Evolutionary conservation across 1,140 invertebrate genomes (phyloP).

Genomic region (Microplitis demolitor): DNA sequence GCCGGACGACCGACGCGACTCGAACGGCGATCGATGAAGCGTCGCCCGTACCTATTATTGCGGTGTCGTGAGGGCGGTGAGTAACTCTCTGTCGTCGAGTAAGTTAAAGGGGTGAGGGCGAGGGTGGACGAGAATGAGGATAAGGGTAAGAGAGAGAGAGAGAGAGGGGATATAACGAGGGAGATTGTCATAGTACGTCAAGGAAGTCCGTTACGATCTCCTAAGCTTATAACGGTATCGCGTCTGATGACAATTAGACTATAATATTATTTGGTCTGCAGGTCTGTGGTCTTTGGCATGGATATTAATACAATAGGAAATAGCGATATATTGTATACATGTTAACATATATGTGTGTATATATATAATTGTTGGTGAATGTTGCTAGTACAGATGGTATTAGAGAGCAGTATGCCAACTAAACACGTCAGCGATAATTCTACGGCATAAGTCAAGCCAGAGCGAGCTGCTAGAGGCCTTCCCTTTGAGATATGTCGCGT

Average conservation of each 20-base stretch:
- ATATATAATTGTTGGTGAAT: neutral
- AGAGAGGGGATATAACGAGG: too few species aligned
- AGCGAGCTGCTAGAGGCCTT: neutral
- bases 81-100: conserved; percentile 46
- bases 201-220: too few species aligned
- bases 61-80: conserved; percentile 38
- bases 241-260: too few species aligned
- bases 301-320: neutral
- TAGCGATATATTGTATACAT: neutral
- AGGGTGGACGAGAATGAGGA: too few species aligned
- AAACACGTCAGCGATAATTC: conserved; percentile 26
- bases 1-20: conserved; percentile 41
- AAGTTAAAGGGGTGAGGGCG: neutral
- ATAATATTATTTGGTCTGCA: too few species aligned
- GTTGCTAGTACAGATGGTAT: neutral
- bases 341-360: neutral
- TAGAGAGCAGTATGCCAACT: neutral
- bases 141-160: too few species aligned
- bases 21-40: conserved; percentile 55
- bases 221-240: too few species aligned
- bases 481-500: conserved; percentile 15
- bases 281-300: too few species aligned
- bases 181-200: too few species aligned
- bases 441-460: conserved; percentile 13
- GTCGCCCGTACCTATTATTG: conserved; percentile 38